phyloP scores from a whole-genome alignment of 2,797 vertebrate genomes.

The Crenuchus spilurus region DNA sequence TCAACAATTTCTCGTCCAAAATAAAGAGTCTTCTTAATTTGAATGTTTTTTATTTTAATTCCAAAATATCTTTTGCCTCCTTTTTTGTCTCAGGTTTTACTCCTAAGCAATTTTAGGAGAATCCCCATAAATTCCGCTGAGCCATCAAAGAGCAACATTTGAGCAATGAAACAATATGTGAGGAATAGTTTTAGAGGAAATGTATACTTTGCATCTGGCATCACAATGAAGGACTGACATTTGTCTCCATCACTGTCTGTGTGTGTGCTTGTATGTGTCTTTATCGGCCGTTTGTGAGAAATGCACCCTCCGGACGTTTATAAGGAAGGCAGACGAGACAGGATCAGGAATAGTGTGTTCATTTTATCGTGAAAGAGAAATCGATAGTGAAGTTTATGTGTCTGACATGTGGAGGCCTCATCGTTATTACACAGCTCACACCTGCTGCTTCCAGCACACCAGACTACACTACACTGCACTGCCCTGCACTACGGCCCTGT shows the following conservation, averaged over 20 bases:
- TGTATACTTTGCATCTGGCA: not conserved
- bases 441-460: constrained; percentile 62
- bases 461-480: not conserved
- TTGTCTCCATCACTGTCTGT: not conserved
- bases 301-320: constrained; percentile 33
- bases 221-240: not conserved
- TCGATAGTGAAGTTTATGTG: constrained; percentile 78
- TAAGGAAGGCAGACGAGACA: constrained; percentile 61
- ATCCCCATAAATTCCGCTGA: too few relatives aligned
- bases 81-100: too few relatives aligned
- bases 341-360: constrained; percentile 61
- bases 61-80: too few relatives aligned
- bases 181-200: not conserved
- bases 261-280: constrained; percentile 13
- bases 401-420: constrained; percentile 75
- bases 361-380: constrained; percentile 66
- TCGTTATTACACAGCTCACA: constrained; percentile 75
- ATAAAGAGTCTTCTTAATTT: too few relatives aligned
- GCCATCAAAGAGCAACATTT: too few relatives aligned
- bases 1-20: too few relatives aligned
- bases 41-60: too few relatives aligned
- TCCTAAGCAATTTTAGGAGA: too few relatives aligned
- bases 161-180: too few relatives aligned
- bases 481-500: not conserved
- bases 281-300: constrained; percentile 42